Conservation (phyloP, 2,797 vertebrate species). For the Malurus splendens region DNA sequence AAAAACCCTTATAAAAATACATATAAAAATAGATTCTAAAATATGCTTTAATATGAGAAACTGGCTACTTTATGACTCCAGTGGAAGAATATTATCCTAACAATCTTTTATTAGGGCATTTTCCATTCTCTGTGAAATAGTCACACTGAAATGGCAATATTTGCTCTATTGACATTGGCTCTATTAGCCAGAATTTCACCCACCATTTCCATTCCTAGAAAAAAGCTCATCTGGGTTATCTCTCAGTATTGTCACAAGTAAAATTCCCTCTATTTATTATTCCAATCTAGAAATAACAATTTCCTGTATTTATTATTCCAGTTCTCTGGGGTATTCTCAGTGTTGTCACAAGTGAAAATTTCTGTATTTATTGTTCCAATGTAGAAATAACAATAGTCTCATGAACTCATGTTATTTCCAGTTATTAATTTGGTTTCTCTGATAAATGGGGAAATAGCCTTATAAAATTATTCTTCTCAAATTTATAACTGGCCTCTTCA, state of each 20-base stretch:
- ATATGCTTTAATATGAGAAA: not conserved
- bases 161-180: not conserved
- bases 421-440: not conserved
- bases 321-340: not conserved
- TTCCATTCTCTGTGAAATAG: not conserved
- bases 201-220: not conserved
- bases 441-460: not conserved
- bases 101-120: not conserved
- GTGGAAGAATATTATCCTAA: not conserved
- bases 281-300: not conserved
- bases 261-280: not conserved
- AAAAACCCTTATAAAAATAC: not conserved
- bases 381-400: not conserved
- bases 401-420: not conserved
- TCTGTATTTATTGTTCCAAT: not conserved
- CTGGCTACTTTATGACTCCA: not conserved
- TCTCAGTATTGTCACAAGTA: not conserved
- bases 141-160: not conserved
- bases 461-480: not conserved
- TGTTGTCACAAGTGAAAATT: not conserved
- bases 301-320: not conserved
- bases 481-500: not conserved
- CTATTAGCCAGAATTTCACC: not conserved
- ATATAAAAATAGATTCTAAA: not conserved
- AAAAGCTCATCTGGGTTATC: not conserved